Percentiles rank a stretch among this genome's conserved stretches.
These are phyloP conservation scores for Murina feae DNA, from an alignment of 2,113 vertebrate genomes.

Conservation along the genomic window DNA sequence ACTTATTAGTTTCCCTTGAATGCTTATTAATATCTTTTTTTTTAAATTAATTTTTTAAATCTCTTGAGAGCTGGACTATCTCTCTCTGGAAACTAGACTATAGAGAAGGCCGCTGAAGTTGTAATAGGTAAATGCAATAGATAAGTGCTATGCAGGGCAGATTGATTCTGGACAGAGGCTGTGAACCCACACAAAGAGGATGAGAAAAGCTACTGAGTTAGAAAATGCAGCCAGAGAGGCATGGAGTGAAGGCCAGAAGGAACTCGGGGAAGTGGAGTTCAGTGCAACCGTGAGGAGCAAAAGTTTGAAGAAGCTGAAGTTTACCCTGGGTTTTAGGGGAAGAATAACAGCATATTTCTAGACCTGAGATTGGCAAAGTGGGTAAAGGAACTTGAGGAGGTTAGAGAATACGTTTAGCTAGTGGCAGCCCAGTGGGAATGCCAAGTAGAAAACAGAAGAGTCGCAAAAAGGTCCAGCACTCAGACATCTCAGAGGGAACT, in stretches of 20 bases:
- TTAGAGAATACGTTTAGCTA: not conserved
- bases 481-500: not conserved
- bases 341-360: not conserved
- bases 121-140: not conserved
- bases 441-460: not conserved
- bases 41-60: not conserved
- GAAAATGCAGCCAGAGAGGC: not conserved
- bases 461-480: not conserved
- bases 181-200: not conserved
- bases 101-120: not conserved
- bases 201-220: not conserved
- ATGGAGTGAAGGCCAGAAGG: not conserved
- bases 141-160: not conserved
- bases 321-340: not conserved
- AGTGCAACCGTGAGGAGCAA: not conserved
- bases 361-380: not conserved
- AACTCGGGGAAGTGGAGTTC: not conserved
- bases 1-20: not conserved
- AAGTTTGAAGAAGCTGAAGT: not conserved
- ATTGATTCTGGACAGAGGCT: not conserved
- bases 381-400: not conserved
- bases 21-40: not conserved
- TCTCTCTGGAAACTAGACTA: not conserved
- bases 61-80: not conserved
- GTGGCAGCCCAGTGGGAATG: not conserved